These are phyloP conservation scores for Heliconius hewitsoni DNA, from an alignment of 1,140 invertebrate species.

Conservation along the genomic window DNA sequence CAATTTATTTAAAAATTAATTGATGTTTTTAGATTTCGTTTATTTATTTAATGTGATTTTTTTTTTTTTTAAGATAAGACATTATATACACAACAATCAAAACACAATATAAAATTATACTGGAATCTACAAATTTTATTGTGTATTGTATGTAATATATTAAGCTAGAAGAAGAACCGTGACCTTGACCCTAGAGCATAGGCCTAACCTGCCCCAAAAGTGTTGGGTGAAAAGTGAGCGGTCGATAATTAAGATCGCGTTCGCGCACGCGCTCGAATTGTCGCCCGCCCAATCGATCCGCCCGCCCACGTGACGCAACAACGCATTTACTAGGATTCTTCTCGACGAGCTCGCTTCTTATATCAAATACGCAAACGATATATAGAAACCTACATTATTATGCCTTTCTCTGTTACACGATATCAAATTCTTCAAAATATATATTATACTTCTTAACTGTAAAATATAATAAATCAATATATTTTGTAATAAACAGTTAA, in stretches of 20 bases:
- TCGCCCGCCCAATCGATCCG: constrained; percentile 68
- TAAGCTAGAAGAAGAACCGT: constrained; percentile 55
- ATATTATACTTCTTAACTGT: no score
- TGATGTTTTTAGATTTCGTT: no score
- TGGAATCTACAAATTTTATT: not conserved
- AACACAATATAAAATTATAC: not conserved
- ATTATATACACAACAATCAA: not conserved
- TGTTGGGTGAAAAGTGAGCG: constrained; percentile 67
- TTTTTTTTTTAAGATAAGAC: no score
- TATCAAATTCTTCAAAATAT: no score
- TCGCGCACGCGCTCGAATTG: constrained; percentile 64
- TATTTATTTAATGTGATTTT: no score
- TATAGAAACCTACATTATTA: not conserved
- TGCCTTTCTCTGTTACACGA: no score
- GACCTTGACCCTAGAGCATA: constrained; percentile 78
- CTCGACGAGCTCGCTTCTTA: constrained; percentile 45
- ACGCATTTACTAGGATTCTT: constrained; percentile 76
- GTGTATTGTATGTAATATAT: not conserved
- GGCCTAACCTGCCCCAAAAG: constrained; percentile 80
- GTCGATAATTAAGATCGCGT: constrained; percentile 71
- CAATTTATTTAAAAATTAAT: no score
- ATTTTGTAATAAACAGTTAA: not conserved
- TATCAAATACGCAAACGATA: constrained; percentile 27
- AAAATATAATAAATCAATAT: not conserved
- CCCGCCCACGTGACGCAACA: constrained; percentile 73